Base-by-base conservation (phyloP, 2,113 vertebrate species). In the Campylomormyrus tamandua region DNA sequence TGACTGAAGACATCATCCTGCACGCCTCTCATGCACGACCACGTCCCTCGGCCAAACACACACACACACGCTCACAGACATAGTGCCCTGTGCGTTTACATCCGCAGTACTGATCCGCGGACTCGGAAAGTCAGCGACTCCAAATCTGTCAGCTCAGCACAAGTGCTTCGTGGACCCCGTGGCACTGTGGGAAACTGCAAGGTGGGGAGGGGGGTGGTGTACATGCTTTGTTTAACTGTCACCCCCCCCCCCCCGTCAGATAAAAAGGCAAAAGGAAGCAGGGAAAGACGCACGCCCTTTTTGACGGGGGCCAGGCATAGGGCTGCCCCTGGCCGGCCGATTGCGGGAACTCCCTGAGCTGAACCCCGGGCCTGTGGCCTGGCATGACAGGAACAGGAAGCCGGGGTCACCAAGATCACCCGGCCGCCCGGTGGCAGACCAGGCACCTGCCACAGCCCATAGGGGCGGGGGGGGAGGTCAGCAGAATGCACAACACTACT, bases 251-350 rank as follows among this genome's bases (percentile, higher is more conserved):
- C n/a, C 17, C 35, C 52, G 46, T 88, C 56, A 66, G 87, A 88
- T 88, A 88, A 70, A 88, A 88, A 31, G 15, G 8, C 66, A 42
- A 77, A 49, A 89, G 88, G 88, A 89, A 89, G 35, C 46, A 10
- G 87, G 27, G 58, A 46, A 80, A 52, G 88, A 48, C 5, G 87
- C 62, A 70, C 88, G 7, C 58, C 88, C 62, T 31, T 56, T 35
- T 6, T 3, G 42, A 50, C 9, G 0, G 42, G 9, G 66, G 0
- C 17, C 24, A 27, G 3, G 88, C 88, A 24, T 52, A 17, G 35
- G 9, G n/a, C 62, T 66, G 62, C 3, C 9, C n/a, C 9, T 13
- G n/a, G 62, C n/a, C 62, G 13, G 62, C n/a, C 62, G n/a, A n/a
- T 66, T 11, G 62, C n/a, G 0, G 62, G 58, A 10, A 27, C 62